These are phyloP conservation scores for Plebejus argus DNA, from an alignment of 2,888 invertebrate species.

Conservation along the genomic window DNA sequence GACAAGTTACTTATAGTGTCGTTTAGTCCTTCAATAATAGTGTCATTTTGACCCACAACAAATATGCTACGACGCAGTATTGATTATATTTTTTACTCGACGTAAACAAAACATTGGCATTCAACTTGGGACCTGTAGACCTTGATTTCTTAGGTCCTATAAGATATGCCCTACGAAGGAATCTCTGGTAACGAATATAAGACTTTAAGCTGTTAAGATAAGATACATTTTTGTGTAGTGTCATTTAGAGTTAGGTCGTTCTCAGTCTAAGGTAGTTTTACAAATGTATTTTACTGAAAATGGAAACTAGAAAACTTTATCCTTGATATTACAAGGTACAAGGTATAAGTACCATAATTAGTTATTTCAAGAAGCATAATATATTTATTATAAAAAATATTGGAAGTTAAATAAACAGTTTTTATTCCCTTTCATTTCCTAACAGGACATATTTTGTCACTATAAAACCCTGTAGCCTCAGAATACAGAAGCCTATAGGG, in stretches of 20 bases:
- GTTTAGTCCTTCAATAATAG: background rate
- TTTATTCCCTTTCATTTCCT: background rate
- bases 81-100: slow-evolving; percentile 44
- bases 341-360: background rate
- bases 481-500: too few relatives aligned
- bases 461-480: too few relatives aligned
- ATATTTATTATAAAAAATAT: background rate
- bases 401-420: background rate
- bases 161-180: slow-evolving; percentile 47
- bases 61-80: slow-evolving; percentile 44
- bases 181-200: slow-evolving; percentile 41
- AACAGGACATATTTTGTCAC: too few relatives aligned
- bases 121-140: slow-evolving; percentile 71
- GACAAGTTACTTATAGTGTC: background rate
- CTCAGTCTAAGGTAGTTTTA: background rate
- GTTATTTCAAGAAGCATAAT: background rate
- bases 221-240: slow-evolving; percentile 39
- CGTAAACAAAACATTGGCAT: slow-evolving; percentile 73
- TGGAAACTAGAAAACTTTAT: slow-evolving; percentile 75
- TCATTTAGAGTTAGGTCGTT: slow-evolving; percentile 7
- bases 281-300: slow-evolving; percentile 75
- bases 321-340: slow-evolving; percentile 75
- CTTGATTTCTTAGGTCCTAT: slow-evolving; percentile 67
- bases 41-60: background rate
- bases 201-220: slow-evolving; percentile 41